Evolutionary conservation across 2,888 invertebrate species (phyloP), one percentile per base, ranked within the genome.

Genomic region (Autographa gamma): DNA sequence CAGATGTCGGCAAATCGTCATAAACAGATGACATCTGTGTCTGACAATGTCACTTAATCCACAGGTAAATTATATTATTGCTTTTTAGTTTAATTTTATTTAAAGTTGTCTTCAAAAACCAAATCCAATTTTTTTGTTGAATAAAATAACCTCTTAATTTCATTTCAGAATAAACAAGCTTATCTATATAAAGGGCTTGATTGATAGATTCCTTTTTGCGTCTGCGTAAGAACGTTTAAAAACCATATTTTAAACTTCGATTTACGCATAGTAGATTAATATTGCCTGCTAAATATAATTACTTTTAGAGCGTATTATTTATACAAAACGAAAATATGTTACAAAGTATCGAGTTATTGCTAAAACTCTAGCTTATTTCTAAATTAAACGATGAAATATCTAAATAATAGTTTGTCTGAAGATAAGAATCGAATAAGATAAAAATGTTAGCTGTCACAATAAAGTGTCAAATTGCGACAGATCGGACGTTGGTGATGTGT

Each of bases 401-500:
- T 48, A n/a, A 48, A 48, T n/a, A 48, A 1, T 6, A 48, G 7
- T 48, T 25, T 56, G 13, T 25, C 9, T 11, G 25, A 11, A 14
- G 13, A 56, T 56, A 25, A 56, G 54, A 54, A 56, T 56, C 54
- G 54, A 25, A 56, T 25, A 56, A 19, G 54, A 56, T 59, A 9
- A 18, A 34, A 38, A 18, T 41, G 19, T 34, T 60, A n/a, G 6
- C 13, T 61, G 60, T 77, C 69, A 58, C 19, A 67, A 61, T 60
- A 16, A 31, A 65, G 65, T 61, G 81, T 79, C 84, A 87, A 77
- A 85, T 81, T 77, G 58, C 52, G 78, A 80, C 78, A 81, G 83
- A 82, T 85, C 85, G 85, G 83, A 88, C 77, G 73, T 81, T 92
- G 93, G 90, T 94, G 94, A 94, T 94, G 94, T 94, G 95, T 94